Evolutionary conservation across 2,797 vertebrate species (phyloP), one percentile per base, ranked within the genome.

Genomic region (Brachyalestes nurse): DNA sequence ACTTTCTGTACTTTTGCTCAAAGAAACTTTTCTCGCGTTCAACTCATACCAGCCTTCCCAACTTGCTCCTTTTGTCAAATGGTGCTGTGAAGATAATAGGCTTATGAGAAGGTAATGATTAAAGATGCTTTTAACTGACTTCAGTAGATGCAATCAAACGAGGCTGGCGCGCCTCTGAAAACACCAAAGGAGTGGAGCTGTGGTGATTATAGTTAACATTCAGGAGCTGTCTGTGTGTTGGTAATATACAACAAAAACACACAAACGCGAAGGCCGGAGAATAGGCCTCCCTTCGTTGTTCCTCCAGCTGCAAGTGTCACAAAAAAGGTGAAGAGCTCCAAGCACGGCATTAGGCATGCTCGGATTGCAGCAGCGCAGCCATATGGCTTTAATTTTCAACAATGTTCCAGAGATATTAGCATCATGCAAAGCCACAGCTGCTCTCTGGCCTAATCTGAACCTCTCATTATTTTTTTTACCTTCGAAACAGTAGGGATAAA

Each of bases 101-200:
- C 76, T 85, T 89, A 85, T 51, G 76, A 89, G 83, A 64, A 87
- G 77, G 62, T 83, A 80, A 64, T 85, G 85, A 92, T 91, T 88
- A 90, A 78, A 90, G 78, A 77, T 76, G 78, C 83, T 87, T 92
- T 90, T 80, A 88, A 87, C 76, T 2, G 76, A 84, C 83, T 90
- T 83, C 47, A 78, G 83, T 77, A 25, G 60, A 85, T 72, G 67
- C 70, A 86, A 90, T 90, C 82, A 88, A 87, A 80, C 57, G 70
- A 70, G 53, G 65, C 19, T 66, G 61, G 78, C 69, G 61, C 49
- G 62, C 61, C 82, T 85, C 86, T 88, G 82, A 88, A 90, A 83
- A 86, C 8, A 84, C 34, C 8, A 14, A 84, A 83, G 79, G 75
- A 77, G 61, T 2, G 5, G 75, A 73, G 38, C 71, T 51, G 67